A percentile compares a stretch with the other conserved stretches of the same genome.
These are phyloP conservation scores for Lycophotia porphyrea DNA, from an alignment of 2,888 invertebrate genomes.

Conservation along the genomic window DNA sequence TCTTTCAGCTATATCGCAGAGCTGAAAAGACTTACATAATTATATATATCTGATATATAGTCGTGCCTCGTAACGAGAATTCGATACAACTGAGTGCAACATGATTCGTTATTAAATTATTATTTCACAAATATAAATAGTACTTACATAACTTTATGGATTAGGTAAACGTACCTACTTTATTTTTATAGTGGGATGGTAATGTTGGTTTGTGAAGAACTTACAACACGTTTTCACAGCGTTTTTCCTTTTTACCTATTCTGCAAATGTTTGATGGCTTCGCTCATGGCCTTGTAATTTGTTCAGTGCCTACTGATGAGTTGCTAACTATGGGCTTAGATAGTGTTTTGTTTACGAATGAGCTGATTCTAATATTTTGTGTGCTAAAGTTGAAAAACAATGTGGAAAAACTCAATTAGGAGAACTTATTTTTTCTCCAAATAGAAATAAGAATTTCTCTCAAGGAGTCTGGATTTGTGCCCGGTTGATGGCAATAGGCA, in stretches of 20 bases:
- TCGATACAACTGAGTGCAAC: too few species aligned
- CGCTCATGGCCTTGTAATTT: constrained; percentile 52
- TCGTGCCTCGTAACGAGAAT: not conserved
- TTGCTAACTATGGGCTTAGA: constrained; percentile 29
- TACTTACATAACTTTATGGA: constrained; percentile 1
- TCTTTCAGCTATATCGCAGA: not conserved
- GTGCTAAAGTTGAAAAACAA: not conserved
- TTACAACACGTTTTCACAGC: constrained; percentile 33
- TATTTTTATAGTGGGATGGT: constrained; percentile 22
- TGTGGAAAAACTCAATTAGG: not conserved
- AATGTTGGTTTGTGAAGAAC: constrained; percentile 6
- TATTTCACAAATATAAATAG: constrained; percentile 14
- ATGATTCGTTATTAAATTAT: not conserved
- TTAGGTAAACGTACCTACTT: constrained; percentile 29
- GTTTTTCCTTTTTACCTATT: constrained; percentile 54
- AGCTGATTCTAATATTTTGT: not conserved
- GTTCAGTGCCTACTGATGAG: constrained; percentile 45
- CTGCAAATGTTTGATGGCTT: constrained; percentile 48
- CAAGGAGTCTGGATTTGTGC: too few species aligned
- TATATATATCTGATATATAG: not conserved
- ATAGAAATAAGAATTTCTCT: too few species aligned
- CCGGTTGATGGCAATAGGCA: too few species aligned
- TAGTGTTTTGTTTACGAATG: constrained; percentile 18
- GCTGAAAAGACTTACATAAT: not conserved
- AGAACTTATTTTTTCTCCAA: too few species aligned